Conservation (phyloP, 2,113 vertebrate species). For the Hippocampus zosterae region DNA sequence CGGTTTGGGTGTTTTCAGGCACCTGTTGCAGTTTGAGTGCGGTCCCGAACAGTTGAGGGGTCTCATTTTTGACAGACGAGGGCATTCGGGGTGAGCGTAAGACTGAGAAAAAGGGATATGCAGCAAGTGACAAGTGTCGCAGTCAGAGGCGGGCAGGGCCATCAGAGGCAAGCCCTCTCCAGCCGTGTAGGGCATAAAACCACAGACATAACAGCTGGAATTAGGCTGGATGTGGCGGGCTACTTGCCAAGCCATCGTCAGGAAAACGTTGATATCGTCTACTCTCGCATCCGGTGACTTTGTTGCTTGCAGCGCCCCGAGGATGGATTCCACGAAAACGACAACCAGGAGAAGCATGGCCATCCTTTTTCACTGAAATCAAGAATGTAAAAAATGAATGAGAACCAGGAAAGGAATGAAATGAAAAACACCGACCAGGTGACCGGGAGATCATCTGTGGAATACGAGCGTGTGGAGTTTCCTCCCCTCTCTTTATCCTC, state of each 20-base stretch:
- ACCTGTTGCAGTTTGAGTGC: constrained; percentile 35
- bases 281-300: neutral
- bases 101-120: constrained; percentile 22
- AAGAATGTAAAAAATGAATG: neutral
- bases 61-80: constrained; percentile 28
- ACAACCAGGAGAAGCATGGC: constrained; percentile 1
- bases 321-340: neutral
- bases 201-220: constrained; percentile 51
- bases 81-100: constrained; percentile 29
- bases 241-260: constrained; percentile 48
- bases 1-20: constrained; percentile 24
- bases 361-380: constrained; percentile 14
- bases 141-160: constrained; percentile 48
- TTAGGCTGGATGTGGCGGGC: constrained; percentile 28
- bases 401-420: neutral
- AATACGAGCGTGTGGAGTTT: neutral
- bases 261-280: constrained; percentile 36
- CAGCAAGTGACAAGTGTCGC: constrained; percentile 48
- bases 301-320: neutral
- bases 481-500: neutral
- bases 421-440: neutral
- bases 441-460: neutral
- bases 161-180: constrained; percentile 52
- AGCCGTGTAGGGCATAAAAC: constrained; percentile 44
- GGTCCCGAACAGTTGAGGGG: constrained; percentile 21